Base-by-base conservation (phyloP, 1,140 invertebrate species). In the Pogonognathellus flavescens region DNA sequence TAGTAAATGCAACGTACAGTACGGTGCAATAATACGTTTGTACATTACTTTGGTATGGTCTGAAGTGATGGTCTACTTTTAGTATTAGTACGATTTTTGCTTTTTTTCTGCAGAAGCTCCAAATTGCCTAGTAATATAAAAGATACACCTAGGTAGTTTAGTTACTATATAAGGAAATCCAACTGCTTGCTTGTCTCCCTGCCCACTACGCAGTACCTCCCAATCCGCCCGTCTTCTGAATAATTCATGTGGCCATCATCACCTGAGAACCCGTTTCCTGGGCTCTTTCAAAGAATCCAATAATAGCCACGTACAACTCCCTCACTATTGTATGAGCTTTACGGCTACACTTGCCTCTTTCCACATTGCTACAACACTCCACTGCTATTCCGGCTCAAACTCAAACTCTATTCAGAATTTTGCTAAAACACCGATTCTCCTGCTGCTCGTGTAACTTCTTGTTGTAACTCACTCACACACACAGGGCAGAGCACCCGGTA, bases 181-280 rank as follows among this genome's bases (percentile, higher is more conserved):
- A 41, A 41, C 31, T 41, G 62, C 9, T 13, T 18, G 16, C n/a
- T 13, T 14, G 76, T 55, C 18, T 16, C 18, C 10, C 80, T 22
- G 52, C 31, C 20, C 22, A 55, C 49, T 55, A 41, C 31, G 31
- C 6, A 41, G 31, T 41, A 31, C 80, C 50, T 81, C 53, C 80
- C 80, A 50, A 55, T 13, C 50, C 80, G 50, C 80, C 80, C 50
- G 53, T 81, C 80, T 81, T 81, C 52, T 81, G 80, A 50, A 81
- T 81, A 81, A 81, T 81, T 81, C 80, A 81, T 81, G 25, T 81
- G 22, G 8, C 80, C 80, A 81, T 81, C 80, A 81, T 81, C 80
- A 81, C 80, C 80, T 81, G 80, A 81, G 80, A 81, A 55, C 70
- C 25, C 70, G 70, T 76, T 50, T 76, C 41, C 41, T 50, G 41